phyloP scores from a whole-genome alignment of 2,113 vertebrate species.

The Mus musculus region DNA sequence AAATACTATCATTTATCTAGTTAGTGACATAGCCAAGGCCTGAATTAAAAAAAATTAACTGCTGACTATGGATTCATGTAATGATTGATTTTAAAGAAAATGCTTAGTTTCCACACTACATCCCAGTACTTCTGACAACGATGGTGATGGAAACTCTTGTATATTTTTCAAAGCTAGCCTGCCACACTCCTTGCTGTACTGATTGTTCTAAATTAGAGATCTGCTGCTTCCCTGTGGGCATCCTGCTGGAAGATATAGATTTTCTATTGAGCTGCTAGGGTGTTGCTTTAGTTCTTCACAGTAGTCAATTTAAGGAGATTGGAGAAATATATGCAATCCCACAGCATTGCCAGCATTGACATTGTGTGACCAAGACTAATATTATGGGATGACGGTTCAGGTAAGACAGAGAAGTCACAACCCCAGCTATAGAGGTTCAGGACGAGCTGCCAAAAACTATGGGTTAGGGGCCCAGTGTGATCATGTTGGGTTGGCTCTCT shows the following conservation, averaged over 20 bases:
- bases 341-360: conserved; percentile 7
- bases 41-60: conserved; percentile 42
- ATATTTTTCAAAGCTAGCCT: conserved; percentile 53
- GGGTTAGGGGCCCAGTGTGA: neutral
- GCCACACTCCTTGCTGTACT: conserved; percentile 19
- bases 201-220: conserved; percentile 78
- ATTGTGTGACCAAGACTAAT: conserved; percentile 22
- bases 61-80: neutral
- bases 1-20: conserved; percentile 32
- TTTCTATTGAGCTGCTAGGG: conserved; percentile 64
- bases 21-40: neutral
- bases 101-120: conserved; percentile 49
- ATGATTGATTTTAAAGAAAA: conserved; percentile 58
- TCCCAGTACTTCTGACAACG: conserved; percentile 51
- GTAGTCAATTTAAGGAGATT: conserved; percentile 70
- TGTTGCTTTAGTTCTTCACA: conserved; percentile 69
- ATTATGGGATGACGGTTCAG: neutral
- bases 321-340: conserved; percentile 52
- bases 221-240: conserved; percentile 50
- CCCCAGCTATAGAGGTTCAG: neutral
- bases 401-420: neutral
- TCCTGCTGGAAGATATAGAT: conserved; percentile 76
- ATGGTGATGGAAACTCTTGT: conserved; percentile 59
- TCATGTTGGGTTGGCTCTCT: neutral
- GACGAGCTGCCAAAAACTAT: neutral